Conservation (phyloP, 2,888 invertebrate genomes). For the Cerceris rybyensis region DNA sequence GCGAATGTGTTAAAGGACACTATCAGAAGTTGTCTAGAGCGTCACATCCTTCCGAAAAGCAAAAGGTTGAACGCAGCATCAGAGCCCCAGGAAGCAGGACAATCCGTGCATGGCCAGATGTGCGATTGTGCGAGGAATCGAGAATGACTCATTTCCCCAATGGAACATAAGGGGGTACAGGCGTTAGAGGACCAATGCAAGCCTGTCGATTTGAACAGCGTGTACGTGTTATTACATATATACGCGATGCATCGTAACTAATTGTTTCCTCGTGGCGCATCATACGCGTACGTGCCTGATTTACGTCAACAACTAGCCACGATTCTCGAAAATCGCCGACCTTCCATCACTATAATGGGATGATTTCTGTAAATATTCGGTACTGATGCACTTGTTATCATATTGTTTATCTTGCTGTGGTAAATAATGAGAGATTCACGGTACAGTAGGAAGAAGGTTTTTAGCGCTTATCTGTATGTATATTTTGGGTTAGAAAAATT, state of each 20-base stretch:
- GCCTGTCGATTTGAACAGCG: neutral
- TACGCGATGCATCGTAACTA: constrained; percentile 13
- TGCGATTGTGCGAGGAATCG: constrained; percentile 72
- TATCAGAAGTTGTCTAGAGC: constrained; percentile 21
- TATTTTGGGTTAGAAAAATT: no score
- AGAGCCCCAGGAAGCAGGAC: constrained; percentile 56
- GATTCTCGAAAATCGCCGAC: neutral
- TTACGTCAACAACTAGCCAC: neutral
- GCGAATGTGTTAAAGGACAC: constrained; percentile 11
- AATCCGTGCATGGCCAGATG: constrained; percentile 74
- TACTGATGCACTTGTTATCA: no score
- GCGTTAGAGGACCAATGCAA: constrained; percentile 39
- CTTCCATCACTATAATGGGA: neutral
- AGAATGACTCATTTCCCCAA: constrained; percentile 73
- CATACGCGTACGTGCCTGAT: constrained; percentile 3
- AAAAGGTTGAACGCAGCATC: constrained; percentile 41
- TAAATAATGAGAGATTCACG: no score
- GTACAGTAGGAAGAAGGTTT: no score
- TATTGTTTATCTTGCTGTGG: no score
- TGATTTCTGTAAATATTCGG: no score
- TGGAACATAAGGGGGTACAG: constrained; percentile 55
- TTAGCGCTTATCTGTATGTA: no score
- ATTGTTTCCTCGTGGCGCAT: constrained; percentile 27
- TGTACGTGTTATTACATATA: constrained; percentile 1
- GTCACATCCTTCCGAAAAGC: constrained; percentile 20